Evolutionary conservation across 2,797 vertebrate species (phyloP).

Genomic region (Spea hammondii): DNA sequence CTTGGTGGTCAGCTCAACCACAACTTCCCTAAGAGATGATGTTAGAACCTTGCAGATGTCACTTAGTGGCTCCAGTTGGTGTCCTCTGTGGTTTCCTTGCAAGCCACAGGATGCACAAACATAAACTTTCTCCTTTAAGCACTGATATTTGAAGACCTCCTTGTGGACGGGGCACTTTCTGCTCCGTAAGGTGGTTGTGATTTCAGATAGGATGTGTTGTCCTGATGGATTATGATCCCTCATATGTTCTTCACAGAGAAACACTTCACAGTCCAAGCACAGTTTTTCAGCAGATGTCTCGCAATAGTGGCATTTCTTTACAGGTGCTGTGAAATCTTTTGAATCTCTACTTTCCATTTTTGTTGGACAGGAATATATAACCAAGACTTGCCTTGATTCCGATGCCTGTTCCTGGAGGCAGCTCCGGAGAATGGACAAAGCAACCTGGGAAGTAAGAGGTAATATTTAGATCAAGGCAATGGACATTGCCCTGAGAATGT

Average conservation of each 20-base stretch:
- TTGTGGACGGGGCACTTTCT: slow-evolving; percentile 1
- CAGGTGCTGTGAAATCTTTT: no score
- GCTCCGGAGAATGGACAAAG: no score
- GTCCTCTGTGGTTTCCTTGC: neutral
- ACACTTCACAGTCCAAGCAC: slow-evolving; percentile 5
- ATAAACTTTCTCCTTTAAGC: neutral
- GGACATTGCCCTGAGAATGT: no score
- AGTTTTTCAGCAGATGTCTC: neutral
- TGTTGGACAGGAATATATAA: no score
- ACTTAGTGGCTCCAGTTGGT: neutral
- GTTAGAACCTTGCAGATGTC: neutral
- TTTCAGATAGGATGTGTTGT: neutral
- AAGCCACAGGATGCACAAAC: slow-evolving; percentile 9
- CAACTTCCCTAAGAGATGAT: neutral
- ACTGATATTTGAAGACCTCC: neutral
- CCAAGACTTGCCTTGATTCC: no score
- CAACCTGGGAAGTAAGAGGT: no score
- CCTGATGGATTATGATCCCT: neutral
- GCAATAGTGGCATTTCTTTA: neutral
- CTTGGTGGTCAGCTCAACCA: neutral
- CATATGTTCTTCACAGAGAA: neutral
- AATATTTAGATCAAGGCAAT: no score
- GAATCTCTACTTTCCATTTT: no score
- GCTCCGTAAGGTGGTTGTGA: neutral
- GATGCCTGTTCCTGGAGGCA: no score